Percentiles rank a stretch among this genome's conserved stretches.
Conservation (phyloP, 2,797 vertebrate species). For the Danio albolineatus region DNA sequence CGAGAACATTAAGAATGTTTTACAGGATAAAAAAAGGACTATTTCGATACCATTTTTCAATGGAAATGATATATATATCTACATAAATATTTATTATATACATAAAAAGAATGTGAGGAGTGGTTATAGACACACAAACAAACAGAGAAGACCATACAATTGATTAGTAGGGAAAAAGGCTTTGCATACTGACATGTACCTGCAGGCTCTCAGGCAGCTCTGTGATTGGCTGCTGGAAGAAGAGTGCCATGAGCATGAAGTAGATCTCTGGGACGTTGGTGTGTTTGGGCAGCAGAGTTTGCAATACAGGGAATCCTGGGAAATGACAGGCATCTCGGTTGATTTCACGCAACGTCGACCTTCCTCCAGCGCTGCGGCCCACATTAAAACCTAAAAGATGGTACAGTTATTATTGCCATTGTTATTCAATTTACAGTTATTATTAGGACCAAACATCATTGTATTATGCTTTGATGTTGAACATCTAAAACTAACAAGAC, state of each 20-base stretch:
- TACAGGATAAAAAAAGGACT: neutral
- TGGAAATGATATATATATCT: no score
- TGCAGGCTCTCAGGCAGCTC: constrained; percentile 98
- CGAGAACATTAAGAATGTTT: neutral
- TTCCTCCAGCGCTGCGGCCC: constrained; percentile 91
- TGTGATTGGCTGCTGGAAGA: constrained; percentile 96
- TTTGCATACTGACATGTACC: constrained; percentile 89
- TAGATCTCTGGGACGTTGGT: constrained; percentile 97
- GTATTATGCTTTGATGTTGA: neutral
- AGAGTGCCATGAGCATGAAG: constrained; percentile 97
- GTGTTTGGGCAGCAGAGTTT: constrained; percentile 96
- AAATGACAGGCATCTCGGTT: constrained; percentile 98
- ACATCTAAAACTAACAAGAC: neutral
- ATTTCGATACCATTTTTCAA: no score
- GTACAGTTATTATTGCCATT: neutral
- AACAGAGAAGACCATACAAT: constrained; percentile 25
- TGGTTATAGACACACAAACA: no score
- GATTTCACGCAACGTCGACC: constrained; percentile 92
- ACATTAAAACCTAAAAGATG: constrained; percentile 90
- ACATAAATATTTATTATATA: no score
- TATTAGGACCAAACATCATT: neutral
- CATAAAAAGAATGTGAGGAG: no score
- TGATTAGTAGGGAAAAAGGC: constrained; percentile 59
- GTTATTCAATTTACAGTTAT: no score
- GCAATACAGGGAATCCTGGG: constrained; percentile 91